Conservation (phyloP, 2,113 vertebrate genomes). For the Ictalurus punctatus region DNA sequence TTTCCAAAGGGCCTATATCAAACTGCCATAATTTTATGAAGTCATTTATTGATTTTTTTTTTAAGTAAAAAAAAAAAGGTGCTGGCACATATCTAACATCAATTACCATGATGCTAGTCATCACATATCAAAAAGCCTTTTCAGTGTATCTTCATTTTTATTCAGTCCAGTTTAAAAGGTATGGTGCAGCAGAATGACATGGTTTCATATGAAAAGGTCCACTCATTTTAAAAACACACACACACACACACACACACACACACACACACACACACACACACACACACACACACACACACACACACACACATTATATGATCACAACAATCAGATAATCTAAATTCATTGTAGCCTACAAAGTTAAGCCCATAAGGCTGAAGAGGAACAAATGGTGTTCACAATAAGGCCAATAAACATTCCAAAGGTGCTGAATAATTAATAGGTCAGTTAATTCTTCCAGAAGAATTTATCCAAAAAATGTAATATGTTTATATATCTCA, state of each 20-base stretch:
- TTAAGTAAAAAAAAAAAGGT: neutral
- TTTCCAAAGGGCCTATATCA: neutral
- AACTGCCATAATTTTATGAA: neutral
- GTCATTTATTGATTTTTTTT: neutral
- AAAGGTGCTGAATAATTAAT: conserved; percentile 40
- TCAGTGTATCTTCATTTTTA: conserved; percentile 38
- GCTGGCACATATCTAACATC: neutral
- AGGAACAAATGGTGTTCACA: conserved; percentile 29
- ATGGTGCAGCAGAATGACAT: conserved; percentile 23
- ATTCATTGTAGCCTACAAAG: conserved; percentile 35
- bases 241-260: conserved; percentile 9
- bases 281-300: conserved; percentile 51
- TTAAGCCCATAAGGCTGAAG: conserved; percentile 33
- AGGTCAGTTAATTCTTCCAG: neutral
- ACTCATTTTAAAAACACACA: conserved; percentile 52
- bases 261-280: conserved; percentile 38
- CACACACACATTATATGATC: conserved; percentile 31
- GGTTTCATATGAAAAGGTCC: conserved; percentile 49
- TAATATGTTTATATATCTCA: neutral
- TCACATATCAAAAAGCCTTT: neutral
- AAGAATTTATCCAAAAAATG: neutral
- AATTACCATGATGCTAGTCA: neutral
- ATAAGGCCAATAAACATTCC: conserved; percentile 53
- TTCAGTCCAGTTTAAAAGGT: conserved; percentile 50
- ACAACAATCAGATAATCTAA: conserved; percentile 42